phyloP scores from a whole-genome alignment of 2,797 vertebrate species.

The Oreochromis mossambicus region DNA sequence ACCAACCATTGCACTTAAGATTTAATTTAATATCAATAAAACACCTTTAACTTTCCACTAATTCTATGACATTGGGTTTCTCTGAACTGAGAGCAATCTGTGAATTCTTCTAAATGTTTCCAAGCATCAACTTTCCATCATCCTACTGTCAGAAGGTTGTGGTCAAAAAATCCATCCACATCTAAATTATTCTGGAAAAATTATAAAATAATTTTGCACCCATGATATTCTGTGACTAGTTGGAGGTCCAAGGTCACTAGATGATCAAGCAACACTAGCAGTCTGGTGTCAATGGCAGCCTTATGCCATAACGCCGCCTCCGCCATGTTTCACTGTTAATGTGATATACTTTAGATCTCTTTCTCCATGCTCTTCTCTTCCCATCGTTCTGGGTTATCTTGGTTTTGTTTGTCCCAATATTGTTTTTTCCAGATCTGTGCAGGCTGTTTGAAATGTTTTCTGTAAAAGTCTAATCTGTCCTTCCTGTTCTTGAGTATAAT shows the following conservation, averaged over 20 bases:
- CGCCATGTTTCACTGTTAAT: not conserved
- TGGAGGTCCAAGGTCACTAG: not conserved
- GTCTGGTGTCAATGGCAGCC: not conserved
- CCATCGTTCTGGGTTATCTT: not conserved
- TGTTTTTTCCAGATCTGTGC: not conserved
- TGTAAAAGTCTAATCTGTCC: not conserved
- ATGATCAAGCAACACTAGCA: not conserved
- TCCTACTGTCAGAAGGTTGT: not conserved
- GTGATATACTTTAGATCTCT: not conserved
- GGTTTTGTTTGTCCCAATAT: not conserved
- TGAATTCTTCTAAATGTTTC: not conserved
- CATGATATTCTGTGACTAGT: rapidly evolving
- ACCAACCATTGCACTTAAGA: not conserved
- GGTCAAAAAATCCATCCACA: not conserved
- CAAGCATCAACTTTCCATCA: not conserved
- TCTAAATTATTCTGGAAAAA: not conserved
- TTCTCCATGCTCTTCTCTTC: not conserved
- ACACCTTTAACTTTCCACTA: not conserved
- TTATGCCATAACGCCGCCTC: rapidly evolving
- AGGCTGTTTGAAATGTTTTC: not conserved
- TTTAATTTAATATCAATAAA: not conserved
- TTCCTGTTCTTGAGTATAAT: not conserved
- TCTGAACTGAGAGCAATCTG: not conserved
- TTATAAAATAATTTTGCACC: not conserved
- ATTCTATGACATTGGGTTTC: not conserved